These are phyloP conservation scores for Arctia plantaginis DNA, from an alignment of 2,888 invertebrate genomes.

Conservation along the genomic window DNA sequence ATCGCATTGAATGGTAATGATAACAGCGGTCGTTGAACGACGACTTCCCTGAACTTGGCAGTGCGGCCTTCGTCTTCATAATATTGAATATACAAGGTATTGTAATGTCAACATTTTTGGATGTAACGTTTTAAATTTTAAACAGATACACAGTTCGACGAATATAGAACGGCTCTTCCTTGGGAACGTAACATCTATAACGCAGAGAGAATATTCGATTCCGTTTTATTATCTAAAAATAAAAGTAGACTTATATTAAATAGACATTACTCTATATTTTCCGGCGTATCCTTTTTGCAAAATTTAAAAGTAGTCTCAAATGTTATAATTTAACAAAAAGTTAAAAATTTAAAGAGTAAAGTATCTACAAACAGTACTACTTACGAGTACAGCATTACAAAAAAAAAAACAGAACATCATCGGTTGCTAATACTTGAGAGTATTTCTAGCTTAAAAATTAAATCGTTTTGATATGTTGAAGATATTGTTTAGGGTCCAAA, in stretches of 20 bases:
- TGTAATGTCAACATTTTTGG: conserved; percentile 54
- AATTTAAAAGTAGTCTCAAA: neutral
- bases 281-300: neutral
- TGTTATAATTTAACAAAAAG: too few species aligned
- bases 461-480: too few species aligned
- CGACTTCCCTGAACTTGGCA: conserved; percentile 78
- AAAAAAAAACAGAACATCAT: too few species aligned
- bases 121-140: conserved; percentile 26
- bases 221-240: neutral
- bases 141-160: neutral
- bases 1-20: conserved; percentile 79
- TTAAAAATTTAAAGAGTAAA: too few species aligned
- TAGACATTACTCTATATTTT: neutral
- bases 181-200: neutral
- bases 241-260: neutral
- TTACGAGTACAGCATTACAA: too few species aligned
- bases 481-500: too few species aligned
- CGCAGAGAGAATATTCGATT: neutral
- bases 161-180: neutral
- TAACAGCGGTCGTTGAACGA: conserved; percentile 81
- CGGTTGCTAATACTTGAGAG: too few species aligned
- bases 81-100: conserved; percentile 58
- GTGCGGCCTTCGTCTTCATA: conserved; percentile 72
- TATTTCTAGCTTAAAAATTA: too few species aligned
- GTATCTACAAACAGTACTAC: too few species aligned